Conservation (phyloP, 1,140 invertebrate species). For the Lethrus apterus region DNA sequence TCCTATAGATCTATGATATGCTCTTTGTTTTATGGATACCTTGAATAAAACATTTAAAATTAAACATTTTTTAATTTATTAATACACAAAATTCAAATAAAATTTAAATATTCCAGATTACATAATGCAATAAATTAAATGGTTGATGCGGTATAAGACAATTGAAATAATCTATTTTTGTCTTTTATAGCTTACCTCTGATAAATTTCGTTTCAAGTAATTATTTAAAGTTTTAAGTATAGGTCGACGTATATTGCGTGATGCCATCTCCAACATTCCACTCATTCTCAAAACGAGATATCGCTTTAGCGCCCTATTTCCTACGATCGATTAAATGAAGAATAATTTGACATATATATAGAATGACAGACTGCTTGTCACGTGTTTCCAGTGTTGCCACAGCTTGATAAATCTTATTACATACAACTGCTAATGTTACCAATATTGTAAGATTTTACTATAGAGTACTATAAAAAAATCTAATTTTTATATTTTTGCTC, state of each 20-base stretch:
- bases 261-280: slow-evolving; percentile 36
- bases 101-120: slow-evolving; percentile 10
- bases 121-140: slow-evolving; percentile 17
- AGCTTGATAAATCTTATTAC: neutral
- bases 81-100: neutral
- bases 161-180: slow-evolving; percentile 8
- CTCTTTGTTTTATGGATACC: neutral
- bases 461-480: too few species aligned
- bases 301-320: too few species aligned
- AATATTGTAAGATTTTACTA: too few species aligned
- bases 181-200: slow-evolving; percentile 32
- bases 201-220: slow-evolving; percentile 31
- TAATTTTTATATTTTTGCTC: too few species aligned
- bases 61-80: slow-evolving; percentile 8
- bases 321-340: too few species aligned
- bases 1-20: neutral
- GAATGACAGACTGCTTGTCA: neutral
- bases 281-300: slow-evolving; percentile 31
- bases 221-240: slow-evolving; percentile 33
- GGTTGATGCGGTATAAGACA: slow-evolving; percentile 2
- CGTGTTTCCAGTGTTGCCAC: neutral
- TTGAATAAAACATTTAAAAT: slow-evolving; percentile 7
- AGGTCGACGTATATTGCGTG: slow-evolving; percentile 32
- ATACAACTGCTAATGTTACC: too few species aligned
- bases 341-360: too few species aligned